phyloP scores from a whole-genome alignment of 2,113 vertebrate species.

The Macaca fascicularis region DNA sequence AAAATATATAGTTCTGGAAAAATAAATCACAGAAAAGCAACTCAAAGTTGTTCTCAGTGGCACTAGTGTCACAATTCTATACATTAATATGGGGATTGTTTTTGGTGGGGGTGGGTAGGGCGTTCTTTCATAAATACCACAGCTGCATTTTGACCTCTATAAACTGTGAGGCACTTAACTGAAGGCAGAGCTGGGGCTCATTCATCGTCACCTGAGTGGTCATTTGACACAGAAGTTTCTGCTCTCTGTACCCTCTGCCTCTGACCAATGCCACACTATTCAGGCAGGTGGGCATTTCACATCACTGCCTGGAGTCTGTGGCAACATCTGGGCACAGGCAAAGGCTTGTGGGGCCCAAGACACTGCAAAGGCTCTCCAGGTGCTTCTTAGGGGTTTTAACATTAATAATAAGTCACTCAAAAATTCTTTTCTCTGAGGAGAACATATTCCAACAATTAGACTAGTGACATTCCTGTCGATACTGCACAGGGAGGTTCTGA shows the following conservation, averaged over 20 bases:
- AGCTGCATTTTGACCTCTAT: neutral
- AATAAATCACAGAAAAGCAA: slow-evolving; percentile 42
- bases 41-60: neutral
- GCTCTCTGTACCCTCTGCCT: neutral
- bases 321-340: slow-evolving; percentile 58
- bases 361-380: slow-evolving; percentile 44
- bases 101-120: too few species aligned
- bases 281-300: neutral
- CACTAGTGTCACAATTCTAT: neutral
- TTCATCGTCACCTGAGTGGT: neutral
- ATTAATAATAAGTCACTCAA: slow-evolving; percentile 68
- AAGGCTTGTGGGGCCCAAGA: slow-evolving; percentile 30
- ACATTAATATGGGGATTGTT: neutral
- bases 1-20: slow-evolving; percentile 41
- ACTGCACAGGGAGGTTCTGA: neutral
- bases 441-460: neutral
- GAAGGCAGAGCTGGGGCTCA: neutral
- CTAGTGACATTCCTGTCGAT: neutral
- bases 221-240: neutral
- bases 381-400: slow-evolving; percentile 47
- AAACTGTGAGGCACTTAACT: neutral
- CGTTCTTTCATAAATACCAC: neutral
- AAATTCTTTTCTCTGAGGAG: slow-evolving; percentile 55
- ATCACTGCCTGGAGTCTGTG: slow-evolving; percentile 22
- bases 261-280: neutral